A percentile compares a stretch with the other conserved stretches of the same genome.
Evolutionary conservation across 30 jellyfish, hydroid and myxozoan species (phyloP).

Genomic region (Chironex yamaguchii): DNA sequence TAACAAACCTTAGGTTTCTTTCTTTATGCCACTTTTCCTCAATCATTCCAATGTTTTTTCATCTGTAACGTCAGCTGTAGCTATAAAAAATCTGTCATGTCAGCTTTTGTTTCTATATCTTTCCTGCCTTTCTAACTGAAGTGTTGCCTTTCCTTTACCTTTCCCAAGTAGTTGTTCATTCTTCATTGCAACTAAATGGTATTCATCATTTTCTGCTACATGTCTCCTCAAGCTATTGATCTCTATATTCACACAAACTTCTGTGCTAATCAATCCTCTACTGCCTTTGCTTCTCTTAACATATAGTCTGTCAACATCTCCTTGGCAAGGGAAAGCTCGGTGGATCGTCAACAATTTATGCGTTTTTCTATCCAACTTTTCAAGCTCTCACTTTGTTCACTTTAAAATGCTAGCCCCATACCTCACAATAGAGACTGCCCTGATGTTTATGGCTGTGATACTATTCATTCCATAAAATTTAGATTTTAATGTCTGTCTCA

Average conservation of each 20-base stretch:
- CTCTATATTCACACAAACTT: background rate
- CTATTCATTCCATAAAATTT: no score
- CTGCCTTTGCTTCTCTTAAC: background rate
- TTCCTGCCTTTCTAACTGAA: background rate
- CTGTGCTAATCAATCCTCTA: background rate
- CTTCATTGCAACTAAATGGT: background rate
- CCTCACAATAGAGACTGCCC: no score
- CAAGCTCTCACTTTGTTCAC: no score
- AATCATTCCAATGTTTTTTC: background rate
- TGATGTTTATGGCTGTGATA: no score
- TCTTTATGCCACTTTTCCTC: background rate
- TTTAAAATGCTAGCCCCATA: no score
- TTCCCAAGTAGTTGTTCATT: background rate
- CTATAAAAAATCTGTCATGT: background rate
- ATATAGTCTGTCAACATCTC: background rate
- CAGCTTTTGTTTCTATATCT: background rate
- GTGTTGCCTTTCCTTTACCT: background rate
- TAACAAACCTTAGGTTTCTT: background rate
- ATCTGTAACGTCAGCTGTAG: background rate
- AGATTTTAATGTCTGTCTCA: no score
- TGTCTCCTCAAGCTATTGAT: background rate
- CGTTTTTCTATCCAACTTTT: no score
- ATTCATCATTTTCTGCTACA: background rate
- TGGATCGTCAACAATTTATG: background rate
- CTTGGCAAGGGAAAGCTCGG: background rate